Conservation (phyloP, 2,797 vertebrate genomes). For the Peromyscus nudipes region DNA sequence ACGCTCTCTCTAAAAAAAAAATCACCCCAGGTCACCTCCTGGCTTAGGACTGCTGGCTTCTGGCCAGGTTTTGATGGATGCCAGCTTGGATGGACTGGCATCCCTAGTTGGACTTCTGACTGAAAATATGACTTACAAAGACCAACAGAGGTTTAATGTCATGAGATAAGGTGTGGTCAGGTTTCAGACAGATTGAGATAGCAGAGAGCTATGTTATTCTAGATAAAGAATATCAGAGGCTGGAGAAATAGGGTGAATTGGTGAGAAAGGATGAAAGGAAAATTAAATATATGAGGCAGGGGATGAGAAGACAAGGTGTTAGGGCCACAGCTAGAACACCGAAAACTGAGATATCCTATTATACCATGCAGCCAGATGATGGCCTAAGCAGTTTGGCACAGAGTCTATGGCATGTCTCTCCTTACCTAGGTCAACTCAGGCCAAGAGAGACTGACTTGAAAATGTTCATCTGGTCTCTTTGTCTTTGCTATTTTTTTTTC, state of each 20-base stretch:
- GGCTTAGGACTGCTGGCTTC: too few relatives aligned
- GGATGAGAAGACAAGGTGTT: neutral
- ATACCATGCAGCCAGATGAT: neutral
- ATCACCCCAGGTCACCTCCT: too few relatives aligned
- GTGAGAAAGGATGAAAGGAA: neutral
- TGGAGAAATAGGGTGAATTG: neutral
- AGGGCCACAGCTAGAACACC: neutral
- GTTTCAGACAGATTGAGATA: neutral
- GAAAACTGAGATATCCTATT: neutral
- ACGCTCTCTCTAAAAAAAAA: too few relatives aligned
- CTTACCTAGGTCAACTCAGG: neutral
- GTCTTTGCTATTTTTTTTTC: neutral
- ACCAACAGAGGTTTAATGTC: neutral
- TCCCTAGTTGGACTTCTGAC: neutral
- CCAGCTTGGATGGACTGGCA: neutral
- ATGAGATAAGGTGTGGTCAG: neutral
- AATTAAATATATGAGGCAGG: neutral
- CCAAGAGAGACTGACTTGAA: neutral
- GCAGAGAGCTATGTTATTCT: neutral
- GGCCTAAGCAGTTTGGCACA: neutral
- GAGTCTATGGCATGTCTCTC: neutral
- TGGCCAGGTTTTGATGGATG: too few relatives aligned
- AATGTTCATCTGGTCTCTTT: neutral
- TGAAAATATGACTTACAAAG: neutral
- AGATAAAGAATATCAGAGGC: neutral